A percentile compares a stretch with the other conserved stretches of the same genome.
phyloP scores from a whole-genome alignment of 2,797 vertebrate genomes.

The Chelonia mydas region DNA sequence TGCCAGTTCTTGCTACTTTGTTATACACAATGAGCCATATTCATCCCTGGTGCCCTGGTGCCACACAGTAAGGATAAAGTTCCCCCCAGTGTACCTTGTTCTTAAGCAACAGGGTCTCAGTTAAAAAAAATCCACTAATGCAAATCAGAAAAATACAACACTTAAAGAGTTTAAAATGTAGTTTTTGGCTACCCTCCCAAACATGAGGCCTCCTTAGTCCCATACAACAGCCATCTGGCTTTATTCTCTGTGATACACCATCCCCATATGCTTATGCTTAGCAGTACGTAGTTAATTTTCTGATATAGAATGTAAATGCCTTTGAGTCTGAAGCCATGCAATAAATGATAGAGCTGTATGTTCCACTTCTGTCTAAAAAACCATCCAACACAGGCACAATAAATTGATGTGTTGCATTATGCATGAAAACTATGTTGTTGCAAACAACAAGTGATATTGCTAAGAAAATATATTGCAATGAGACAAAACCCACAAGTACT shows the following conservation, averaged over 20 bases:
- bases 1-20: background rate
- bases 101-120: background rate
- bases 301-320: background rate
- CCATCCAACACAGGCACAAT: background rate
- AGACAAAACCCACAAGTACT: background rate
- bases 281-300: background rate
- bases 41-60: background rate
- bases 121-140: rapidly evolving
- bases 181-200: background rate
- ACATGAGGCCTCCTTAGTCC: background rate
- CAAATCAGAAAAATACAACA: background rate
- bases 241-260: background rate
- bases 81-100: background rate
- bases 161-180: background rate
- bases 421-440: background rate
- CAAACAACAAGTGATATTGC: rapidly evolving
- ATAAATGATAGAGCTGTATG: rapidly evolving
- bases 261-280: background rate
- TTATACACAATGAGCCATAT: background rate
- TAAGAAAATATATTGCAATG: background rate
- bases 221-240: background rate
- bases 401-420: background rate
- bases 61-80: background rate
- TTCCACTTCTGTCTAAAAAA: background rate
- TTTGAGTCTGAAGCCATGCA: background rate